Percentiles rank a stretch among this genome's conserved stretches.
These are phyloP conservation scores for Linnaemya vulpina DNA, from an alignment of 2,888 invertebrate genomes.

Conservation along the genomic window DNA sequence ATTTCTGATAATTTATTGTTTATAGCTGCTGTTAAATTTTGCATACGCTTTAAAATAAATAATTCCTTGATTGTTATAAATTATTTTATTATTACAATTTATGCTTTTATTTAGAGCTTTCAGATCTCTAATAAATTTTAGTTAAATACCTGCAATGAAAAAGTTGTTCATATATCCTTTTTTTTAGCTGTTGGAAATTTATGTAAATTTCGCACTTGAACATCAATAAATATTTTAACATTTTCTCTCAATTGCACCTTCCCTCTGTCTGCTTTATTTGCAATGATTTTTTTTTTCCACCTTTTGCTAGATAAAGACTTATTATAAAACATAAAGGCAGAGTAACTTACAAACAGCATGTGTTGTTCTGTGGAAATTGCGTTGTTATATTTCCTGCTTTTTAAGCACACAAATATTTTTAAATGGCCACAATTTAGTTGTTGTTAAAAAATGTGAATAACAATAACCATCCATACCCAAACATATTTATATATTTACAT, in stretches of 20 bases:
- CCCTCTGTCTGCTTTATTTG: slow-evolving; percentile 3
- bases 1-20: no score
- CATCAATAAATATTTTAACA: background rate
- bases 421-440: slow-evolving; percentile 68
- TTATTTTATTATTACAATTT: background rate
- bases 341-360: slow-evolving; percentile 56
- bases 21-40: no score
- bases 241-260: background rate
- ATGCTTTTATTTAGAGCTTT: background rate
- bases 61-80: no score
- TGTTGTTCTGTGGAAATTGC: slow-evolving; percentile 47
- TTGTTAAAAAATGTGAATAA: slow-evolving; percentile 48
- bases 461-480: slow-evolving; percentile 45
- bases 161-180: slow-evolving; percentile 9
- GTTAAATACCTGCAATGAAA: background rate
- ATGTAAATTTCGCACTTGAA: no score
- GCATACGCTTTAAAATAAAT: no score
- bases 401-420: slow-evolving; percentile 54
- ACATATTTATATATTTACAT: slow-evolving; percentile 53
- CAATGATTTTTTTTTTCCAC: background rate
- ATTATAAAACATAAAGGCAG: slow-evolving; percentile 12
- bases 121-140: background rate
- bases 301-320: slow-evolving; percentile 11
- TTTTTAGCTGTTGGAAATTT: background rate
- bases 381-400: slow-evolving; percentile 38